Base-by-base conservation (phyloP, 2,797 vertebrate genomes). In the Podarcis siculus region DNA sequence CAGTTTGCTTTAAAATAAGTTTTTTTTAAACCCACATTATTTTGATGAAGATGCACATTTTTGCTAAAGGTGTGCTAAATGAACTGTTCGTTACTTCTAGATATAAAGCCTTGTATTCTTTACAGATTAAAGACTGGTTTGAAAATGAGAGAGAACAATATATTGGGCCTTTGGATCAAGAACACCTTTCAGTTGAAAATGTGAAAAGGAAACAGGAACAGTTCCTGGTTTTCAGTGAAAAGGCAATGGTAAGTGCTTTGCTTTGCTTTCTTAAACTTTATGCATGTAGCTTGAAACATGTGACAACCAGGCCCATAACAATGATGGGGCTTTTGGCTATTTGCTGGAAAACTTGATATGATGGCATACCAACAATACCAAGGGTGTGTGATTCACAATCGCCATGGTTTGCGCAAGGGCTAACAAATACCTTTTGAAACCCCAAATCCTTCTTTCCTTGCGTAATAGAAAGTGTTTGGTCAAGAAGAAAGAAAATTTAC, bases 101-200 rank as follows among this genome's bases (percentile, higher is more conserved):
- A 72, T 55, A 45, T 67, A 45, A 66, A 66, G 30, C 7, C 66
- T 58, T 88, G 15, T 91, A 21, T 83, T 90, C n/a, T 88, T 78
- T 86, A 12, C 91, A 98, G 98, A 96, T 98, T 81, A 97, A 97
- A 91, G 87, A 92, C 3, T 98, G 98, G 97, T 97, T 98, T 94
- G 97, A 95, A 90, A 89, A 94, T 30, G 96, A 97, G 72, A 96
- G 92, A 79, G 96, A 97, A 93, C 97, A 96, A 87, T 96, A 96
- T 55, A 94, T 97, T 39, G 37, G 66, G 5, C 93, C 97, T 37
- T 84, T 97, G 92, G 97, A 97, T 79, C 95, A 96, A 0, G 86
- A 96, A 7, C 93, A 83, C 72, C 89, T 97, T 69, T 97, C 96
- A 82, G 79, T 90, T 5, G 86, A 82, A 79, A 96, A 95, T 75